Evolutionary conservation across 2,113 vertebrate genomes (phyloP).

Genomic region (Dicerorhinus sumatrensis): DNA sequence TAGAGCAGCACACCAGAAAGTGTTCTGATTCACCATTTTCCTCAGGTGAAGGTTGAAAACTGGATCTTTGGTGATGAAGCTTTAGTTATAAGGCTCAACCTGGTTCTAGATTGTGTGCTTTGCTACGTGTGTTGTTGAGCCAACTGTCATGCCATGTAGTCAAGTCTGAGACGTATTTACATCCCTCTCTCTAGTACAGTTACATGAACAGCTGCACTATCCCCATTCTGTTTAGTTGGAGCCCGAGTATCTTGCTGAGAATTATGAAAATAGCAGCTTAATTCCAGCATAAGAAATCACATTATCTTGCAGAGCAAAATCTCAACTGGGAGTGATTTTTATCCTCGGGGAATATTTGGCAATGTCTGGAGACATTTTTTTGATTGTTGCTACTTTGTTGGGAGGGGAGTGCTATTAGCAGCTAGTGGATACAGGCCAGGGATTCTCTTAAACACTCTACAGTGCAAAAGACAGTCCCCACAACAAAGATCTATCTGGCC

Average conservation of each 20-base stretch:
- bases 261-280: constrained; percentile 24
- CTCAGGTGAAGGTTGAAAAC: not conserved
- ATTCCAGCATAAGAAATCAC: not conserved
- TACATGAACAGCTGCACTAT: not conserved
- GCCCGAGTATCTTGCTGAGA: not conserved
- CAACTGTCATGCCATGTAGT: not conserved
- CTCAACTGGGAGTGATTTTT: not conserved
- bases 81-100: not conserved
- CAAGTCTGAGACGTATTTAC: not conserved
- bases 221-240: not conserved
- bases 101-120: constrained; percentile 15
- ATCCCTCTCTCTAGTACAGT: not conserved
- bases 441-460: not conserved
- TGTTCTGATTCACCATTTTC: constrained; percentile 9
- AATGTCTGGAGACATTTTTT: not conserved
- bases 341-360: not conserved
- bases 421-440: not conserved
- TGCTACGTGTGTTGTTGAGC: not conserved
- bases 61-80: not conserved
- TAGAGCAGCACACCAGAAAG: not conserved
- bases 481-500: not conserved
- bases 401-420: not conserved
- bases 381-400: not conserved
- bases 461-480: not conserved
- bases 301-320: not conserved